Evolutionary conservation across 2,888 invertebrate genomes (phyloP), one percentile per base, ranked within the genome.

Genomic region (Bhutanitis thaidina): DNA sequence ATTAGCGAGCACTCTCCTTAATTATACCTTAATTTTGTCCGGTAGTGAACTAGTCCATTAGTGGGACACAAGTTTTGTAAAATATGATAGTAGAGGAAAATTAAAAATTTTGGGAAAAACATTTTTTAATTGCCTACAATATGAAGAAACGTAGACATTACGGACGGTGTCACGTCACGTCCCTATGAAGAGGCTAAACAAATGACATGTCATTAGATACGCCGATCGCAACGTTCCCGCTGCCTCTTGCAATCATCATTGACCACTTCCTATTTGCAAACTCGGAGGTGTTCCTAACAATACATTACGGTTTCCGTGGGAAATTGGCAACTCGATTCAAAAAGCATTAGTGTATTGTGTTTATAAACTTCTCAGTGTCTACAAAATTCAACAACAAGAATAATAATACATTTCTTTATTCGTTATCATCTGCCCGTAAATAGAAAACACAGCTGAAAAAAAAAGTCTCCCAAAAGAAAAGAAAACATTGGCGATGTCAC

Each of bases 181-280:
- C 27, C 10, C 30, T 29, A 30, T 54, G 55, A 55, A 47, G 52
- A 53, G 44, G 60, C 59, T 59, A 61, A 64, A 65, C 69, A 70
- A 78, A 80, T 71, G 67, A 66, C 71, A 55, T 56, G 64, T 73
- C 75, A 83, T 86, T 81, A 81, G 75, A 71, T 69, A 71, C 78
- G 69, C 62, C 64, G 67, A 75, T 77, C 68, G 60, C 57, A 52
- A 52, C 61, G 55, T 59, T 20, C 62, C 59, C 62, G 46, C 46
- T 54, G 54, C 58, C 64, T 55, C 60, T 60, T 58, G 62, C 59
- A 77, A 77, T 78, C 80, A 80, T 74, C 77, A 74, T 75, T 75
- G 75, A 70, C 69, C 66, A 72, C 68, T 80, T 82, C 83, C 82
- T 78, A 71, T 71, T 68, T 60, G 60, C 62, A 59, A 67, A 65